Evolutionary conservation across 2,888 invertebrate species (phyloP), one percentile per base, ranked within the genome.

Genomic region (Sussaba pulchella): DNA sequence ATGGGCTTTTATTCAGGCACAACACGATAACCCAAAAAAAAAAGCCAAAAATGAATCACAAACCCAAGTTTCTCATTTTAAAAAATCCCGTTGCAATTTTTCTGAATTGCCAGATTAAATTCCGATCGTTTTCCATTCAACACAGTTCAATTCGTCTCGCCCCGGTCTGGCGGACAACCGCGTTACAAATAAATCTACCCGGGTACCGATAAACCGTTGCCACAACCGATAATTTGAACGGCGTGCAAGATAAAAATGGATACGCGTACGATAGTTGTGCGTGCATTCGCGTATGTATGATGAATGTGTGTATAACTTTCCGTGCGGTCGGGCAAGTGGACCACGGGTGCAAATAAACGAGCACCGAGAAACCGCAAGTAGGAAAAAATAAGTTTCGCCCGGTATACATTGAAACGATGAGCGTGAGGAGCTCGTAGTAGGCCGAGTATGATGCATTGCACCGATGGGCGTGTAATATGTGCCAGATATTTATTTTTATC

Each of bases 261-360:
- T 41, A 57, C n/a, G 69, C 63, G 41, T 63, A 19, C 14, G 41
- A 63, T 54, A 2, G 31, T 31, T 31, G 31, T 31, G 6, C 31
- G 6, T 31, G 31, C n/a, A n/a, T n/a, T n/a, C n/a, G n/a, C n/a
- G n/a, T n/a, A n/a, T n/a, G n/a, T n/a, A n/a, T n/a, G n/a, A n/a
- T n/a, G n/a, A n/a, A n/a, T 31, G 66, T 72, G 67, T 50, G 36
- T 36, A 61, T 45, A 47, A 41, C 66, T 43, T 78, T 78, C 78
- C 78, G 78, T 78, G 52, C 57, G 73, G 69, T 74, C 74, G 73
- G 43, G 52, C 78, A 74, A 74, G 73, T 78, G 78, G 78, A 78
- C 73, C 78, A 74, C 57, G 31, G 17, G 52, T 50, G 57, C 73
- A 64, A 67, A 78, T 67, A 67, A 41, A 75, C 61, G 36, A 36